These are phyloP conservation scores for Chaetops frenatus DNA, from an alignment of 2,113 vertebrate genomes.

Conservation along the genomic window DNA sequence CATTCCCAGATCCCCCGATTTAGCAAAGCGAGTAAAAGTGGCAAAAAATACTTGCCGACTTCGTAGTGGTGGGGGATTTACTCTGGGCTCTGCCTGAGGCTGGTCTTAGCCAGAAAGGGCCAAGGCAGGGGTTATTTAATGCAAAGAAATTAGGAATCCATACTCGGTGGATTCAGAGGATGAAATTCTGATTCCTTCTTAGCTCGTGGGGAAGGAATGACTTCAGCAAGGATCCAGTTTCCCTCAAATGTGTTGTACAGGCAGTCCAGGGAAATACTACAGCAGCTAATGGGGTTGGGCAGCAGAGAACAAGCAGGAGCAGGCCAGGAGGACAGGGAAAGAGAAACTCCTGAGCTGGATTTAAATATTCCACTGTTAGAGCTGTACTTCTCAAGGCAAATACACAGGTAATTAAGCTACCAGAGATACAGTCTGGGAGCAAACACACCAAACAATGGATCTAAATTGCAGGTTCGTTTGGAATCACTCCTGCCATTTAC, in stretches of 20 bases:
- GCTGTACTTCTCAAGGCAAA: not conserved
- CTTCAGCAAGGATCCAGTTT: not conserved
- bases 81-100: not conserved
- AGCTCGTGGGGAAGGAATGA: not conserved
- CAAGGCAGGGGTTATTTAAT: not conserved
- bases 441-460: not conserved
- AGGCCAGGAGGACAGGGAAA: not conserved
- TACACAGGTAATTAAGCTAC: not conserved
- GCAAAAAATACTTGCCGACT: not conserved
- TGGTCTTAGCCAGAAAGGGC: not conserved
- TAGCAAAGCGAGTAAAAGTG: not conserved
- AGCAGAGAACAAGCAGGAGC: not conserved
- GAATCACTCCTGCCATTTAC: not conserved
- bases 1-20: not conserved
- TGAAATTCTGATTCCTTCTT: not conserved
- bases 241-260: not conserved
- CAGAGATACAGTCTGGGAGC: not conserved
- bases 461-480: not conserved
- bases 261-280: not conserved
- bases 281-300: not conserved
- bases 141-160: not conserved
- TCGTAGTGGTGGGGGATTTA: not conserved
- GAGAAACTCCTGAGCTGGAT: not conserved
- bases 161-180: not conserved
- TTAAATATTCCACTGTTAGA: not conserved